Evolutionary conservation across 2,797 vertebrate species (phyloP).

Genomic region (Acestrorhynchus altus): DNA sequence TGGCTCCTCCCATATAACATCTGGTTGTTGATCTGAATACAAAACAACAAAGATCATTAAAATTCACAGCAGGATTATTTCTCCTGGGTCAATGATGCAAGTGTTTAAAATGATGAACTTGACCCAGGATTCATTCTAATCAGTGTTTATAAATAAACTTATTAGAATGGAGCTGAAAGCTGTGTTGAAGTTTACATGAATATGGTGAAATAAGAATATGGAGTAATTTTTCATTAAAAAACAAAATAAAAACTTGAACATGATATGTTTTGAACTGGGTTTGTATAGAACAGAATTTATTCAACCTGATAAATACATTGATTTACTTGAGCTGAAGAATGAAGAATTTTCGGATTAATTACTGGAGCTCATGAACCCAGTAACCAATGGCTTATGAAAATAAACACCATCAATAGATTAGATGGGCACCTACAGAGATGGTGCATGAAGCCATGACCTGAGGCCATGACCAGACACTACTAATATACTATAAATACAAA

Average conservation of each 20-base stretch:
- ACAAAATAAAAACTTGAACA: too few species aligned
- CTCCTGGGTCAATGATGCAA: not conserved
- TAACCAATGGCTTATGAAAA: not conserved
- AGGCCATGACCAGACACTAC: too few species aligned
- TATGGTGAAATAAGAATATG: too few species aligned
- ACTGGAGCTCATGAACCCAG: not conserved
- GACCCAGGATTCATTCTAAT: not conserved
- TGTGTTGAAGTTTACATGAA: not conserved
- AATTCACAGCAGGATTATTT: not conserved
- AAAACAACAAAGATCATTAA: constrained; percentile 5
- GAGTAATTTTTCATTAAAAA: too few species aligned
- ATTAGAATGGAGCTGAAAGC: not conserved
- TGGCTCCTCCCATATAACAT: constrained; percentile 94
- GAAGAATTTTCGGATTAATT: too few species aligned
- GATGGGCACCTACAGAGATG: not conserved
- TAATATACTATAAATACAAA: too few species aligned
- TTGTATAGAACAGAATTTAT: too few species aligned
- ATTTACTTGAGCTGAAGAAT: too few species aligned
- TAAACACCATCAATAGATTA: not conserved
- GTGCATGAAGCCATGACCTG: too few species aligned
- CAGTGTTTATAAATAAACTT: not conserved
- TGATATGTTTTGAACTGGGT: too few species aligned
- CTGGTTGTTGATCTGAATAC: constrained; percentile 89
- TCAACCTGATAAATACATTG: too few species aligned
- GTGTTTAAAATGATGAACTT: constrained; percentile 5